These are phyloP conservation scores for Gryon sp. DNA, from an alignment of 1,140 invertebrate species.

Conservation along the genomic window DNA sequence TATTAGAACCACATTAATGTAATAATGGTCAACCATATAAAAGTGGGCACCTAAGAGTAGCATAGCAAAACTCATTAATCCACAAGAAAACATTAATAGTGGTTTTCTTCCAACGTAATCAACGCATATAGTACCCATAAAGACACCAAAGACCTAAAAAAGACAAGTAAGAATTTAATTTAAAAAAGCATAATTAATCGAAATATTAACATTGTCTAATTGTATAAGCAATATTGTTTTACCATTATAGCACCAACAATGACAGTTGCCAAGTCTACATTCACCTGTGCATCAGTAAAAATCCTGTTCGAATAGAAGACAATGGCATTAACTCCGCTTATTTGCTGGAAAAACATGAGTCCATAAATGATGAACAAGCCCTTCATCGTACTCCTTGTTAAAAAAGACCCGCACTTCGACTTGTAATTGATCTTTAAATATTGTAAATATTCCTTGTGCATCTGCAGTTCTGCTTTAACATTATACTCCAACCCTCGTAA, in stretches of 20 bases:
- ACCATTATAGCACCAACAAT: constrained; percentile 6
- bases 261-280: background rate
- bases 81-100: constrained; percentile 23
- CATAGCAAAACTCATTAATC: constrained; percentile 14
- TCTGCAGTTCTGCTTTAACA: constrained; percentile 82
- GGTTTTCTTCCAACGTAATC: constrained; percentile 19
- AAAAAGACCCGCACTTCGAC: constrained; percentile 76
- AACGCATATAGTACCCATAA: constrained; percentile 7
- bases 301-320: constrained; percentile 20
- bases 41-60: constrained; percentile 10
- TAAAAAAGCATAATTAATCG: too few relatives aligned
- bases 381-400: constrained; percentile 82
- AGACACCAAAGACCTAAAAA: constrained; percentile 9
- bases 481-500: constrained; percentile 85
- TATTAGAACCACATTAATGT: background rate
- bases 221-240: too few relatives aligned
- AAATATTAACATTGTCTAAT: too few relatives aligned
- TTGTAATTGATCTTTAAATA: constrained; percentile 67
- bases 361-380: constrained; percentile 86
- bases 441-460: constrained; percentile 81
- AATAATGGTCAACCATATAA: constrained; percentile 2
- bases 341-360: constrained; percentile 85
- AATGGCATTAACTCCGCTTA: constrained; percentile 24
- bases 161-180: too few relatives aligned
- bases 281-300: background rate